phyloP scores from a whole-genome alignment of 1,140 invertebrate species.

The Mycetomoellerius zeteki region DNA sequence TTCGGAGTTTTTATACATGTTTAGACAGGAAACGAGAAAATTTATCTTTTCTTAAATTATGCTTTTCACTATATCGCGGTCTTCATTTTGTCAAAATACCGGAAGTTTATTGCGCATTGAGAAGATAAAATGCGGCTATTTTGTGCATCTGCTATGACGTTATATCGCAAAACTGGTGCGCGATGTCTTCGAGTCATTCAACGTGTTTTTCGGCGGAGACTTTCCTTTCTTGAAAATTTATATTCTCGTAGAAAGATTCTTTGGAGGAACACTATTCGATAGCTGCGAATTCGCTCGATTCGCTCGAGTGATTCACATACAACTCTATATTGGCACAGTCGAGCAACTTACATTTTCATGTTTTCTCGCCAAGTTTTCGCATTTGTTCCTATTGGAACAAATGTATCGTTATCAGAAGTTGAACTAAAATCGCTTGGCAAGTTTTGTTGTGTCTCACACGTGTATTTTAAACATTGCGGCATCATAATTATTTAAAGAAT shows the following conservation, averaged over 20 bases:
- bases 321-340: background rate
- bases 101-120: background rate
- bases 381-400: slow-evolving; percentile 7
- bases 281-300: background rate
- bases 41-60: slow-evolving; percentile 16
- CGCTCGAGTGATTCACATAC: slow-evolving; percentile 11
- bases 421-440: background rate
- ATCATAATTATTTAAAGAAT: background rate
- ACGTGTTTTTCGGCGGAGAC: slow-evolving; percentile 10
- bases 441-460: background rate
- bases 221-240: slow-evolving; percentile 26
- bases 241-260: slow-evolving; percentile 33
- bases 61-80: background rate
- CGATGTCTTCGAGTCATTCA: slow-evolving; percentile 2
- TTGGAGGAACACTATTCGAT: background rate
- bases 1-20: background rate
- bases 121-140: slow-evolving; percentile 33
- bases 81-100: background rate
- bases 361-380: slow-evolving; percentile 31
- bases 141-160: slow-evolving; percentile 19
- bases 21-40: background rate
- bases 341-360: slow-evolving; percentile 26
- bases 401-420: background rate
- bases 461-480: background rate
- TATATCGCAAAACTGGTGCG: background rate